Evolutionary conservation across 1,140 invertebrate species (phyloP).

Genomic region (Physella acuta): DNA sequence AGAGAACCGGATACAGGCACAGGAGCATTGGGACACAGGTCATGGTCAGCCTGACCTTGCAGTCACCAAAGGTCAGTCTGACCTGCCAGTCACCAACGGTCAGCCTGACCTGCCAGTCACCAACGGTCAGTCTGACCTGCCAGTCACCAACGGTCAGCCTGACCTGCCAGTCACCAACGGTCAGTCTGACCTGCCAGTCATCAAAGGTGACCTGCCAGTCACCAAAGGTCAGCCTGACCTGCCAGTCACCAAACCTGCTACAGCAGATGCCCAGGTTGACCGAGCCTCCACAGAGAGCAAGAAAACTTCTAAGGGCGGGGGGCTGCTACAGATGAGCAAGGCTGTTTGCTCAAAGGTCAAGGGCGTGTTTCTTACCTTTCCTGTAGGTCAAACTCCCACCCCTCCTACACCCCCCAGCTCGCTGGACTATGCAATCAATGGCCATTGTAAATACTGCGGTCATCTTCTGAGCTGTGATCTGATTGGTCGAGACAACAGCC

Average conservation of each 20-base stretch:
- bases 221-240: background rate
- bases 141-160: background rate
- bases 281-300: background rate
- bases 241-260: background rate
- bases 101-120: background rate
- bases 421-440: too few relatives aligned
- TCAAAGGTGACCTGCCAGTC: background rate
- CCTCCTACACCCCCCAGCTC: too few relatives aligned
- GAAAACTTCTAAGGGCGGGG: background rate
- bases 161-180: background rate
- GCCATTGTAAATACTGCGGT: too few relatives aligned
- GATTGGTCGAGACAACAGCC: too few relatives aligned
- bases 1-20: conserved; percentile 33
- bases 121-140: background rate
- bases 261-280: background rate
- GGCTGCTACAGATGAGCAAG: conserved; percentile 16
- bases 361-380: conserved; percentile 10
- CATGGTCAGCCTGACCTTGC: background rate
- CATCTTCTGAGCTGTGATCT: too few relatives aligned
- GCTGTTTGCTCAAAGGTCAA: conserved; percentile 22
- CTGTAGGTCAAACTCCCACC: background rate
- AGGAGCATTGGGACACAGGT: conserved; percentile 18
- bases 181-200: background rate
- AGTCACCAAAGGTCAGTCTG: background rate
- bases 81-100: too few relatives aligned